Conservation (phyloP, 2,113 vertebrate genomes). For the Cervus canadensis region DNA sequence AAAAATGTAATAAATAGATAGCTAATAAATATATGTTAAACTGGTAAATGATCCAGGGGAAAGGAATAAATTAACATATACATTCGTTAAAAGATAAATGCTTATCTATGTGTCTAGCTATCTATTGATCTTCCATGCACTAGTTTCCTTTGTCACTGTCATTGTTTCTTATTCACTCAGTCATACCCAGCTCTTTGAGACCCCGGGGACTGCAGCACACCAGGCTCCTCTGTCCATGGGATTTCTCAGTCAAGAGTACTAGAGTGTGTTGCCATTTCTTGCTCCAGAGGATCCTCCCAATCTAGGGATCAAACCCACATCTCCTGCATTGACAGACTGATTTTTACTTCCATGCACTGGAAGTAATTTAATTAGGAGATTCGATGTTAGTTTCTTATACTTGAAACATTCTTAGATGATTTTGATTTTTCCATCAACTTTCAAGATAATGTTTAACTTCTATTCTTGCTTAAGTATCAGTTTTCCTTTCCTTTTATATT, state of each 20-base stretch:
- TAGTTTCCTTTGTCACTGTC: not conserved
- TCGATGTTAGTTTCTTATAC: not conserved
- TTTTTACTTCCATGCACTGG: not conserved
- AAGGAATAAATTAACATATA: not conserved
- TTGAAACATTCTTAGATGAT: not conserved
- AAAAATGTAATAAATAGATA: too few species aligned
- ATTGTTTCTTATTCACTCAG: not conserved
- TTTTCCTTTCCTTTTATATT: not conserved
- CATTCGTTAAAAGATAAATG: not conserved
- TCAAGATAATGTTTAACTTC: not conserved
- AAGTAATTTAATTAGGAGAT: not conserved
- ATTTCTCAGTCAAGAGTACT: not conserved
- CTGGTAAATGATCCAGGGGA: not conserved
- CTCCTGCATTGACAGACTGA: not conserved
- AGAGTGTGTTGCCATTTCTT: not conserved
- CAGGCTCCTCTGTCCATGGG: not conserved
- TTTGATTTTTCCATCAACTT: not conserved
- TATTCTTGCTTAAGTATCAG: not conserved
- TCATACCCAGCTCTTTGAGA: not conserved
- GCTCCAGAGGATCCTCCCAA: not conserved
- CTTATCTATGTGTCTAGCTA: not conserved
- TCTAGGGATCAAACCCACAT: not conserved
- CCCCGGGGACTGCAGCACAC: not conserved
- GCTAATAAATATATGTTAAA: not conserved
- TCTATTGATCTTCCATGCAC: not conserved